Base-by-base conservation (phyloP, 2,113 vertebrate genomes). In the Hippocampus comes region DNA sequence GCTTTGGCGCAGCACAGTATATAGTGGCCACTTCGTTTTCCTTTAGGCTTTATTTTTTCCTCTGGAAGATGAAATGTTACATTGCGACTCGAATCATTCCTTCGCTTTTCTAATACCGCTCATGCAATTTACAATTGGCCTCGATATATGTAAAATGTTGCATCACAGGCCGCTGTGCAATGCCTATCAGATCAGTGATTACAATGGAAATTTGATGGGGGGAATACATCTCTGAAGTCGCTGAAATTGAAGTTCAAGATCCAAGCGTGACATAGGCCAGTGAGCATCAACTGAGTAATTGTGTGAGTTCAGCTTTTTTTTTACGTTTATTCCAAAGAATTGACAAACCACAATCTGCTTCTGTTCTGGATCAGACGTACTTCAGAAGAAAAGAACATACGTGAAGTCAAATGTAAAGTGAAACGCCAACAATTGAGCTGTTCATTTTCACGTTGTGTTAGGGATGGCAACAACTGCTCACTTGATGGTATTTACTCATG, bases 21-120 rank as follows among this genome's bases (percentile, higher is more conserved):
- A 75, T 67, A 69, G 38, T 60, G 71, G 79, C 68, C 60, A 25
- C 65, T 80, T 84, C 43, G 7, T 63, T 74, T 82, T 87, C 84
- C 67, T 80, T 78, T 63, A 75, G 76, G 66, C 66, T 79, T 84
- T 68, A 79, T 83, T 74, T 67, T 67, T 68, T 60, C 34, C 25
- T 17, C 51, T 63, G 75, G 72, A 72, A 84, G 64, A 82, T 75
- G 77, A 81, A 86, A 81, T 78, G 73, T 85, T 89, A 82, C 82
- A 73, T 82, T 67, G 86, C 67, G 74, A 87, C 82, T 86, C 84
- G 75, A 74, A 57, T 82, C 0, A 0, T 49, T 55, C 76, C 79
- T 80, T 71, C 74, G 76, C 59, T 78, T 86, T 84, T 79, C 5
- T 70, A 76, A 79, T 81, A 46, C 43, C 51, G 57, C 17, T 71